Conservation (phyloP, 2,888 invertebrate species). For the Zaprionus bogoriensis region DNA sequence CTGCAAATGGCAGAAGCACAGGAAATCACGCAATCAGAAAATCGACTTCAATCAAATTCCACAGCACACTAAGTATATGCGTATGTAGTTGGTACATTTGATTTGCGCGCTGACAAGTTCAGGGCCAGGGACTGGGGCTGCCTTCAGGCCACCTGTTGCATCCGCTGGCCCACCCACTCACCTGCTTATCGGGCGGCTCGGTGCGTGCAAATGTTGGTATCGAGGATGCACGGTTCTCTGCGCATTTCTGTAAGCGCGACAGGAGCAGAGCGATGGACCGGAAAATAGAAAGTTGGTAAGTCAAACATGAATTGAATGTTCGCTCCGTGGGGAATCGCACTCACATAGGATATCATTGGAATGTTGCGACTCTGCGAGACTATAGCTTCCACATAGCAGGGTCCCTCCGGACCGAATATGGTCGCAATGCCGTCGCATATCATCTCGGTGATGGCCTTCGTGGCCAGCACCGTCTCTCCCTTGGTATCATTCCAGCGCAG, state of each 20-base stretch:
- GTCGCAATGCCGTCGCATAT: constrained; percentile 94
- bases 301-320: constrained; percentile 9
- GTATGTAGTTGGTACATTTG: neutral
- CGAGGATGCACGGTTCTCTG: constrained; percentile 93
- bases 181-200: constrained; percentile 96
- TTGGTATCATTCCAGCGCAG: constrained; percentile 92
- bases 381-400: constrained; percentile 96
- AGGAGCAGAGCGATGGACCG: neutral
- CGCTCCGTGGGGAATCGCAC: constrained; percentile 81
- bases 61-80: neutral
- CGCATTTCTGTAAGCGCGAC: constrained; percentile 91
- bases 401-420: constrained; percentile 97
- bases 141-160: too few relatives aligned
- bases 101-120: neutral
- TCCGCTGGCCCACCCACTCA: constrained; percentile 82
- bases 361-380: constrained; percentile 96
- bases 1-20: constrained; percentile 83
- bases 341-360: constrained; percentile 98
- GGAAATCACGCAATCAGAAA: neutral
- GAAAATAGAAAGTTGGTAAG: neutral
- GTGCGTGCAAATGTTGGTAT: constrained; percentile 96
- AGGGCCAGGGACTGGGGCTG: neutral
- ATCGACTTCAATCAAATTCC: neutral
- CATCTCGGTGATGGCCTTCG: constrained; percentile 93
- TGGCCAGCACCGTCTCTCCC: constrained; percentile 92